Evolutionary conservation across 2,888 invertebrate genomes (phyloP).

Genomic region (Epinotia nisella): DNA sequence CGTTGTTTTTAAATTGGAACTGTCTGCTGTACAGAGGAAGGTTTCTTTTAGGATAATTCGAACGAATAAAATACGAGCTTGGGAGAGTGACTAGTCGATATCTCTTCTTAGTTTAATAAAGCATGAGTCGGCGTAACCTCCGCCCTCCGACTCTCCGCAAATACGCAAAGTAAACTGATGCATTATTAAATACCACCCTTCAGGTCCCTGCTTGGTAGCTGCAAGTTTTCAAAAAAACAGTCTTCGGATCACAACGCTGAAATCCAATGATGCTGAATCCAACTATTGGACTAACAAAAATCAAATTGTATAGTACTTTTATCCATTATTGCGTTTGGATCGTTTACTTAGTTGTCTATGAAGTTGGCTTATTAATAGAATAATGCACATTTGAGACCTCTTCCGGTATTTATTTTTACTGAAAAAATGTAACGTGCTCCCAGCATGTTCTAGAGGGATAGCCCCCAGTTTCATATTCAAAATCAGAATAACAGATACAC

Average conservation of each 20-base stretch:
- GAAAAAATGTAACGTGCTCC: too few relatives aligned
- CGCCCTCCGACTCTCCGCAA: conserved; percentile 56
- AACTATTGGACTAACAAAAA: neutral
- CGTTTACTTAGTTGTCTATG: neutral
- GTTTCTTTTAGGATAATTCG: conserved; percentile 10
- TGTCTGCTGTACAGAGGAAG: conserved; percentile 14
- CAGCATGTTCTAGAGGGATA: too few relatives aligned
- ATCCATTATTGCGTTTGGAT: neutral
- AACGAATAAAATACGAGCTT: conserved; percentile 2
- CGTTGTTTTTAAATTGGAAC: neutral
- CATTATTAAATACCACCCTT: conserved; percentile 74
- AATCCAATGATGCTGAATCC: neutral
- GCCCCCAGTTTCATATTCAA: too few relatives aligned
- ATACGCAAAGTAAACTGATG: conserved; percentile 73
- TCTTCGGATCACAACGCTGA: neutral
- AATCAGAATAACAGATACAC: too few relatives aligned
- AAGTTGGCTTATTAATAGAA: neutral
- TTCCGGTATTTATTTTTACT: too few relatives aligned
- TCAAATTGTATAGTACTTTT: too few relatives aligned
- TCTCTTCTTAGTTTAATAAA: conserved; percentile 68
- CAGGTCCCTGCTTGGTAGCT: conserved; percentile 40
- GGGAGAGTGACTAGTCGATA: conserved; percentile 44
- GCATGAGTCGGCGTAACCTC: conserved; percentile 62
- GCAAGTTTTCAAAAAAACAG: conserved; percentile 6
- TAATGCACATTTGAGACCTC: neutral